phyloP scores from a whole-genome alignment of 2,888 invertebrate genomes.

The Perithous albicinctus region DNA sequence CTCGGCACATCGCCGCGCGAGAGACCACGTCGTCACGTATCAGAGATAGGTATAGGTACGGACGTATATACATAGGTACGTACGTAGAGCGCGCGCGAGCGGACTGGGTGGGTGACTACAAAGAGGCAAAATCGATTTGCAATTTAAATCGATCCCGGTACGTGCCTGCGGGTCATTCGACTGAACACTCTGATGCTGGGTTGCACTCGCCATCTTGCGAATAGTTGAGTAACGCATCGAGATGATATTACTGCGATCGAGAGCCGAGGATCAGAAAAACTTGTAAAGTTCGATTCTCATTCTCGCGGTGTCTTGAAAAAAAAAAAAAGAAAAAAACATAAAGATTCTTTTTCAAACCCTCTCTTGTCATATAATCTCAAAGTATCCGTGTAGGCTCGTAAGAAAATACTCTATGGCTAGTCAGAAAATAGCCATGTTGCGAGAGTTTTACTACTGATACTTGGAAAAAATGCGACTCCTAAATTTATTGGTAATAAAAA shows the following conservation, averaged over 20 bases:
- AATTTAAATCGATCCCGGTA: conserved; percentile 82
- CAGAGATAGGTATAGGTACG: conserved; percentile 67
- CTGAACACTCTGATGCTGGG: conserved; percentile 72
- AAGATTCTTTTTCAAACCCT: conserved; percentile 40
- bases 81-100: conserved; percentile 65
- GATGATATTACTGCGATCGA: conserved; percentile 13
- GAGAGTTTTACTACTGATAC: no score
- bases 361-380: conserved; percentile 40
- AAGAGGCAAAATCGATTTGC: conserved; percentile 83
- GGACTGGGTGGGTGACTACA: conserved; percentile 82
- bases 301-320: neutral
- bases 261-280: neutral
- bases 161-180: conserved; percentile 82
- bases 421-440: no score
- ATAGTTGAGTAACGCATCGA: conserved; percentile 32
- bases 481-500: no score
- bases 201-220: conserved; percentile 56
- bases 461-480: no score
- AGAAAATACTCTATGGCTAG: no score
- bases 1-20: conserved; percentile 50
- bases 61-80: conserved; percentile 70
- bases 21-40: conserved; percentile 77
- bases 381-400: no score
- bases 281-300: neutral
- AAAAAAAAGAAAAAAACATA: conserved; percentile 10